Conservation (phyloP, 2,113 vertebrate genomes). For the Orthonyx spaldingii region DNA sequence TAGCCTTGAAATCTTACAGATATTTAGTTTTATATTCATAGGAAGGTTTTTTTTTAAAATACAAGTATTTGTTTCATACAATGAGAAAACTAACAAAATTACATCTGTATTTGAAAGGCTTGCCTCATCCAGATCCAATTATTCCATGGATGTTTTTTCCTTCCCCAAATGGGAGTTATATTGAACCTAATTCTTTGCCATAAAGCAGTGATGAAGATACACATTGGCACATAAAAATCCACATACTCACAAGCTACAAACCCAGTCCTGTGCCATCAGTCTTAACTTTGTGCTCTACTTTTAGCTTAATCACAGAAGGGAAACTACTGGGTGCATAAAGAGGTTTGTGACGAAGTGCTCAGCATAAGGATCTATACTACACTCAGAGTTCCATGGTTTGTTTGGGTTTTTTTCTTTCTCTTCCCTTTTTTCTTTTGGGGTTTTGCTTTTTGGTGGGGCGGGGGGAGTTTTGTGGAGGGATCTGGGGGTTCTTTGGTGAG, state of each 20-base stretch:
- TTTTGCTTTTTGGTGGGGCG: neutral
- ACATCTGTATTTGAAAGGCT: neutral
- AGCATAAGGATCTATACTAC: neutral
- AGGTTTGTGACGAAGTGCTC: neutral
- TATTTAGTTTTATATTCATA: neutral
- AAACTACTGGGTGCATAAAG: neutral
- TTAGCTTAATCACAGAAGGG: neutral
- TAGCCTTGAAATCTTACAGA: neutral
- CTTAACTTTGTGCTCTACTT: neutral
- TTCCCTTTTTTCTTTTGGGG: neutral
- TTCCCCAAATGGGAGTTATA: neutral
- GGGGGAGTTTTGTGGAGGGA: neutral
- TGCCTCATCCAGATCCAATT: neutral
- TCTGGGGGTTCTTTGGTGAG: neutral
- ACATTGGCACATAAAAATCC: neutral
- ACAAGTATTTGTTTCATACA: neutral
- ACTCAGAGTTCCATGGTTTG: accelerated
- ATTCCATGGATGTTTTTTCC: neutral
- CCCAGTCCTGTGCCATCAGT: neutral
- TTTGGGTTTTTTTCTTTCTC: neutral
- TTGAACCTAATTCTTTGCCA: neutral
- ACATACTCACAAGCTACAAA: neutral
- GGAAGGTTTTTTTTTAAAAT: neutral
- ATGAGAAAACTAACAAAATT: neutral
- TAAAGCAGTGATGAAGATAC: neutral